Evolutionary conservation across 1,140 invertebrate genomes (phyloP).

Genomic region (Mizuhopecten yessoensis): DNA sequence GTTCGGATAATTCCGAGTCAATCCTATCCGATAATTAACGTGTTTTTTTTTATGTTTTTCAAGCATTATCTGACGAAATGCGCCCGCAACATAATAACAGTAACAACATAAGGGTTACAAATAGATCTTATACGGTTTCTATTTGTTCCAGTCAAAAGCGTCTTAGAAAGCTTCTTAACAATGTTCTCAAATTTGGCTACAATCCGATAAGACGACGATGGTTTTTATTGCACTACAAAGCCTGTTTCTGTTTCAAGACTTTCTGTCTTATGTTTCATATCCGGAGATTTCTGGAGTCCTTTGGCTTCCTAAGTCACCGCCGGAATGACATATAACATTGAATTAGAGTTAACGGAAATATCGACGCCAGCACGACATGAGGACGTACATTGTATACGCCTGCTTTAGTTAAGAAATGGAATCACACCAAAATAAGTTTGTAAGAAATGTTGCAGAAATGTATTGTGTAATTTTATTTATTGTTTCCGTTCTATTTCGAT

Average conservation of each 20-base stretch:
- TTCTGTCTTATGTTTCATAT: neutral
- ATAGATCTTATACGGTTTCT: neutral
- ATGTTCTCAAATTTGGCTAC: neutral
- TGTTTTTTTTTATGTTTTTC: no score
- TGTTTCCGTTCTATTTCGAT: no score
- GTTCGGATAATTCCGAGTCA: no score
- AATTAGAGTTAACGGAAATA: slow-evolving; percentile 22
- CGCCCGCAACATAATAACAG: neutral
- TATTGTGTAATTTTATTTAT: no score
- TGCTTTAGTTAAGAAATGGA: neutral
- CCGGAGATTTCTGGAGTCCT: slow-evolving; percentile 6
- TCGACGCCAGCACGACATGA: neutral
- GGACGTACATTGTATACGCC: neutral
- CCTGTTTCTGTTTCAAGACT: neutral
- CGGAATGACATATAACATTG: slow-evolving; percentile 1
- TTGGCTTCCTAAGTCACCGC: neutral
- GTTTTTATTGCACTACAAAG: neutral
- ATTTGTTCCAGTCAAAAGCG: neutral
- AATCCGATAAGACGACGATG: neutral
- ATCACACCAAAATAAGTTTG: neutral
- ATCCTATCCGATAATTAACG: no score
- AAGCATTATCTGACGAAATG: neutral
- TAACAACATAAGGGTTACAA: neutral
- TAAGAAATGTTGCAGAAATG: no score
- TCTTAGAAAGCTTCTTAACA: neutral